These are phyloP conservation scores for Neopipo cinnamomea DNA, from an alignment of 2,113 vertebrate species.

Conservation along the genomic window DNA sequence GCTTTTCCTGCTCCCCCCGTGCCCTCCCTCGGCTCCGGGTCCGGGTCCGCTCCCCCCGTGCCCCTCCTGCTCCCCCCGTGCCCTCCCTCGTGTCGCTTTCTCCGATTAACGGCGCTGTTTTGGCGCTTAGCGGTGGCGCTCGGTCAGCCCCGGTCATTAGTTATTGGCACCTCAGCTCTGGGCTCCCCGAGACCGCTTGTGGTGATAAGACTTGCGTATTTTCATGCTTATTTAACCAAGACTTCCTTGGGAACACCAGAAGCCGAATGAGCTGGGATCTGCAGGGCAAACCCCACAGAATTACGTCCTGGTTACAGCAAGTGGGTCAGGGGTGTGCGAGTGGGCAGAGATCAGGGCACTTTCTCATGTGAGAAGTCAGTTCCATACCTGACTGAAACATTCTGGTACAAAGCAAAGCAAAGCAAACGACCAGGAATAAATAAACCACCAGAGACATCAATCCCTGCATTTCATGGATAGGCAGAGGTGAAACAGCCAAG, in stretches of 20 bases:
- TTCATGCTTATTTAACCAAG: neutral
- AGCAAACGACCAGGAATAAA: neutral
- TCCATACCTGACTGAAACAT: neutral
- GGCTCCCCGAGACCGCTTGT: neutral
- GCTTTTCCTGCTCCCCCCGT: too few species aligned
- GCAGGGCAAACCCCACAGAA: neutral
- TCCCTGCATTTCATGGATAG: neutral
- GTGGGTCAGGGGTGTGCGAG: rapidly evolving
- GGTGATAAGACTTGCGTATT: neutral
- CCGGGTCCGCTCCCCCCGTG: rapidly evolving
- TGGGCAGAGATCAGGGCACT: rapidly evolving
- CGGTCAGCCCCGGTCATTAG: neutral
- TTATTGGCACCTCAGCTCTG: neutral
- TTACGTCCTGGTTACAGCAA: neutral
- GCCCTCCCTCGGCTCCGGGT: neutral
- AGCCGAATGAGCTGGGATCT: neutral
- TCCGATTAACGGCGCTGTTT: neutral
- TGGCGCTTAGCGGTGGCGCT: neutral
- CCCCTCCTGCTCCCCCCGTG: too few species aligned
- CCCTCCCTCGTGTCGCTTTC: neutral
- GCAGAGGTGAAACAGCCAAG: neutral
- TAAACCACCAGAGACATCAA: neutral
- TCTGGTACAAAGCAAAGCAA: neutral
- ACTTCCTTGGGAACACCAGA: neutral
- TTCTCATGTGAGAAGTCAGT: neutral